A percentile compares a stretch with the other conserved stretches of the same genome.
phyloP scores from a whole-genome alignment of 2,113 vertebrate species.

The Bostrychus sinensis region DNA sequence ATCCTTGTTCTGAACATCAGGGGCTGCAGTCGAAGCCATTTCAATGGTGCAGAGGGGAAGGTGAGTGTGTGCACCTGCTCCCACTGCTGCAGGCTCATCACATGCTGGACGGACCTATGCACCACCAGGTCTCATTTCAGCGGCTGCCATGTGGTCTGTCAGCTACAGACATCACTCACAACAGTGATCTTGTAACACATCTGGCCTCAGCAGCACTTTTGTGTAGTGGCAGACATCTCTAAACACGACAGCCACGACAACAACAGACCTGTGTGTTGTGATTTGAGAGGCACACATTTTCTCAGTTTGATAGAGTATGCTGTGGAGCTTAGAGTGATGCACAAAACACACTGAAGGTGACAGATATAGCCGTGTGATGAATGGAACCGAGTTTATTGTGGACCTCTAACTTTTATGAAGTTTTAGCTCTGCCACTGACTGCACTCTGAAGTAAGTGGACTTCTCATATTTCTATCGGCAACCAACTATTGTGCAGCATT shows the following conservation, averaged over 20 bases:
- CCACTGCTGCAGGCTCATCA: background rate
- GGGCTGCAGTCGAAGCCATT: too few relatives aligned
- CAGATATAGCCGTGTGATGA: slow-evolving; percentile 8
- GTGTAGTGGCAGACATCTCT: background rate
- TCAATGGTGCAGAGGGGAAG: background rate
- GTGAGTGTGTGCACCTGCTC: background rate
- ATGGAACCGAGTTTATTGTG: background rate
- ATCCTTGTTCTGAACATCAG: too few relatives aligned
- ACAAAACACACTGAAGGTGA: slow-evolving; percentile 8
- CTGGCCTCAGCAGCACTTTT: background rate
- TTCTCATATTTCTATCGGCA: background rate
- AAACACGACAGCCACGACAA: slow-evolving; percentile 6
- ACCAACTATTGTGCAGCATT: background rate
- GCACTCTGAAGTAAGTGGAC: background rate
- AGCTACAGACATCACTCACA: background rate
- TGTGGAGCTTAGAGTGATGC: background rate
- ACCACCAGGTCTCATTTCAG: slow-evolving; percentile 1
- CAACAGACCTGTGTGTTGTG: background rate
- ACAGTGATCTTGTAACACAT: background rate
- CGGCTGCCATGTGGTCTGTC: background rate
- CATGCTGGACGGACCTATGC: background rate
- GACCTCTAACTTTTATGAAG: background rate
- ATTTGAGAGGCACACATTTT: background rate
- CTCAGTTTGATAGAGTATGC: background rate
- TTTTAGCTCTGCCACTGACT: background rate